Evolutionary conservation across 2,797 vertebrate species (phyloP), one percentile per base, ranked within the genome.

Genomic region (Leptatherina wallacei): DNA sequence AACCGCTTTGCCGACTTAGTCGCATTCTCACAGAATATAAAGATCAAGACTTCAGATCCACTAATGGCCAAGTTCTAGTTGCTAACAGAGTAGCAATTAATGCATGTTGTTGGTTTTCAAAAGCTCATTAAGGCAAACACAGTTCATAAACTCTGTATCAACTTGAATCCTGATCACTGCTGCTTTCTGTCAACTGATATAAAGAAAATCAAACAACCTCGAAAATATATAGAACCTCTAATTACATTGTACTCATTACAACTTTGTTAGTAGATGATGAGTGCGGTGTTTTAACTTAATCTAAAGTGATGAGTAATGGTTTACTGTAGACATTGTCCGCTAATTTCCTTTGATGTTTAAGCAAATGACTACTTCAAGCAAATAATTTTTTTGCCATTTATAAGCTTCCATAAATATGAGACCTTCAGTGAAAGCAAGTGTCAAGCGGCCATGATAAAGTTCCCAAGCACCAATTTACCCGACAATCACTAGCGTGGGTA

Each of bases 391-490:
- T 67, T 8, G 20, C 24, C n/a, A 47, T 59, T 60, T 55, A 64
- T 62, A 63, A 32, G 2, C 40, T 61, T 38, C 10, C 42, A 38
- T 38, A 67, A 75, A 57, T 22, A 55, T 35, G 3, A 51, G 13
- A 62, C 20, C 24, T 36, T 66, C 18, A 0, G n/a, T 38, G 42
- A 65, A 69, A 67, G 4, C 1, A 24, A 52, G 5, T 16, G 1
- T 33, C 38, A 61, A 66, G 29, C 18, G 67, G 13, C 16, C 0
- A 29, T 80, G 71, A 81, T 78, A 87, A 40, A 69, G 60, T 89
- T 90, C 82, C 35, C 74, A 88, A 80, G 73, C 63, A 65, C 0
- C 20, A 71, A 65, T 64, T 80, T 47, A 83, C 66, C 62, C 82
- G 65, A 84, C 65, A 80, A 18, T 84, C 62, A 73, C 35, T 30